Evolutionary conservation across 1,140 invertebrate genomes (phyloP).

Genomic region (Drosophila guanche): DNA sequence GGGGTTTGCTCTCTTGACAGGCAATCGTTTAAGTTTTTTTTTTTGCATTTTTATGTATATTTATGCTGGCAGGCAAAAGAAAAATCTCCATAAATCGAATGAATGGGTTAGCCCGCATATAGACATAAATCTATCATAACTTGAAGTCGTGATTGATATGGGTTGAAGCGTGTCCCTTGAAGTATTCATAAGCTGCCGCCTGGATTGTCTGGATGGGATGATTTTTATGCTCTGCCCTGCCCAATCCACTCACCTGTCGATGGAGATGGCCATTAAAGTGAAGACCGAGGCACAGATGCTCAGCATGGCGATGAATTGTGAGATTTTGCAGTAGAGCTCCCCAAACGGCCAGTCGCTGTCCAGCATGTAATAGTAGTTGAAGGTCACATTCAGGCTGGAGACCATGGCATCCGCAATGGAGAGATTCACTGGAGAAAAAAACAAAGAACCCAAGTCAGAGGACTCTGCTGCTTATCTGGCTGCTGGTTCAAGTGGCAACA

Average conservation of each 20-base stretch:
- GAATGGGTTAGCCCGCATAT: constrained; percentile 27
- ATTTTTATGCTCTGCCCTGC: too few species aligned
- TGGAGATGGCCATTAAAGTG: constrained; percentile 97
- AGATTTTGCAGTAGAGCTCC: constrained; percentile 95
- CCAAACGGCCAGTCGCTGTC: constrained; percentile 97
- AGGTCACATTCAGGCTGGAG: constrained; percentile 96
- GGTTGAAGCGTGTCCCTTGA: constrained; percentile 19
- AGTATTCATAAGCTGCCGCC: not conserved
- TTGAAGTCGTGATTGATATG: constrained; percentile 37
- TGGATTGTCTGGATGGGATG: not conserved
- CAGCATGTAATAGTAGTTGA: constrained; percentile 97
- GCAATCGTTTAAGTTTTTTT: not conserved
- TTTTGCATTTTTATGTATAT: not conserved
- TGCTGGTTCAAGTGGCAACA: constrained; percentile 13
- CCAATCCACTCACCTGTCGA: constrained; percentile 92
- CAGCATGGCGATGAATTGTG: constrained; percentile 95
- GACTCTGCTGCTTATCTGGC: constrained; percentile 37
- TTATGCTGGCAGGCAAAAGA: constrained; percentile 11
- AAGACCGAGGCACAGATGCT: constrained; percentile 97
- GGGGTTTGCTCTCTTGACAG: too few species aligned
- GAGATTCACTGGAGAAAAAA: constrained; percentile 89
- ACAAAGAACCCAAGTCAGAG: constrained; percentile 14
- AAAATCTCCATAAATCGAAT: constrained; percentile 25
- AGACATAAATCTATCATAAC: constrained; percentile 8
- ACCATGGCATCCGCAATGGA: constrained; percentile 97